Conservation (phyloP, 1,140 invertebrate species). For the Drosophila leontia region DNA sequence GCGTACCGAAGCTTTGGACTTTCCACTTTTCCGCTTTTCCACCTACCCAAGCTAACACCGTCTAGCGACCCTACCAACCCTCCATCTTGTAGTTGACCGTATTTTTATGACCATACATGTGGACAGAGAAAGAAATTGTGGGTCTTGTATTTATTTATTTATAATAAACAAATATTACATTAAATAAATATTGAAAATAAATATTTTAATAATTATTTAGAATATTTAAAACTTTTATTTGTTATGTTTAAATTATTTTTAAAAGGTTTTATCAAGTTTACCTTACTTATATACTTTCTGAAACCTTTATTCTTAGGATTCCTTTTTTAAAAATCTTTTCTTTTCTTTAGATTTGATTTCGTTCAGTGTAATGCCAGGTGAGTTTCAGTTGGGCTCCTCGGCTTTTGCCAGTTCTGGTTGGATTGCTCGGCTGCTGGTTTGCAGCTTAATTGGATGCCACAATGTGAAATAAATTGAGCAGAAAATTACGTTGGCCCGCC, state of each 20-base stretch:
- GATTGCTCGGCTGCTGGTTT: constrained; percentile 56
- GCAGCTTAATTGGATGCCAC: constrained; percentile 85
- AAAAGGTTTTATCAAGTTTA: background rate
- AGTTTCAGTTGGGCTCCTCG: constrained; percentile 4
- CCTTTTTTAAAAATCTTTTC: background rate
- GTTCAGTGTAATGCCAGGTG: constrained; percentile 19
- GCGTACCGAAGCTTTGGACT: constrained; percentile 12
- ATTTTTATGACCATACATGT: constrained; percentile 47
- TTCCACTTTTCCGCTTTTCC: constrained; percentile 6
- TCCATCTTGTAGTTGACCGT: constrained; percentile 23
- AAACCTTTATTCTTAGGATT: too few species aligned
- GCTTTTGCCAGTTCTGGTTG: constrained; percentile 22
- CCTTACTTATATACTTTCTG: too few species aligned
- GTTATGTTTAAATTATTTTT: background rate
- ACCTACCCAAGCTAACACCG: background rate
- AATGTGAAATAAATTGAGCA: constrained; percentile 85
- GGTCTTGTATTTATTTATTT: background rate
- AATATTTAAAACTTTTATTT: too few species aligned
- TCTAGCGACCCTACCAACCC: background rate
- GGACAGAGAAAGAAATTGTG: background rate
- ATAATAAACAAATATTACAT: too few species aligned
- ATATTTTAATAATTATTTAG: too few species aligned
- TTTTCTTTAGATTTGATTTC: background rate
- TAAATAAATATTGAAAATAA: too few species aligned
- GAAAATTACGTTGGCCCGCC: constrained; percentile 84